Conservation (phyloP, 2,797 vertebrate genomes). For the Fundulus diaphanus region DNA sequence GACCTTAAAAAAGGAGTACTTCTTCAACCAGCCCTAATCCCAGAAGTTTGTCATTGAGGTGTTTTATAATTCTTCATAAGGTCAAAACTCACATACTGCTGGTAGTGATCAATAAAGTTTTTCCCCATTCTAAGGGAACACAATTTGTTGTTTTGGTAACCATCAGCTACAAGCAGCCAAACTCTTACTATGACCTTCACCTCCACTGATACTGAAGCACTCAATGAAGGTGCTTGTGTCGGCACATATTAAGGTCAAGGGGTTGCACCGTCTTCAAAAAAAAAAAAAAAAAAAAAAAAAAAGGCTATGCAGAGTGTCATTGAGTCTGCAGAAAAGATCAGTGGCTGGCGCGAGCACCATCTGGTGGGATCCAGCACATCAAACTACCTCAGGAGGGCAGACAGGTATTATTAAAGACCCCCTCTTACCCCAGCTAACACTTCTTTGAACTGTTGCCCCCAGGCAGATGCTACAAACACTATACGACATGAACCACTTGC, state of each 20-base stretch:
- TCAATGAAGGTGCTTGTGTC: neutral
- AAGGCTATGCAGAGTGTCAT: neutral
- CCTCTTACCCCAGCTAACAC: neutral
- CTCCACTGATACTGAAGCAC: neutral
- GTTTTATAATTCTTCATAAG: neutral
- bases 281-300: neutral
- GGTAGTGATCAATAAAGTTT: neutral
- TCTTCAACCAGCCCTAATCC: neutral
- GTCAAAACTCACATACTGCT: neutral
- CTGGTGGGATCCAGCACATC: neutral
- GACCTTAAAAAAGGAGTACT: neutral
- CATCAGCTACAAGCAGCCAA: neutral
- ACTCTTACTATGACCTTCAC: neutral
- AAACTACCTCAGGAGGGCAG: neutral
- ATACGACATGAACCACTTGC: neutral
- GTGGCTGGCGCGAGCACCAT: neutral
- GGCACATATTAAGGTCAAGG: neutral
- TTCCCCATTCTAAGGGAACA: constrained; percentile 1
- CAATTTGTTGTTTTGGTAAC: neutral
- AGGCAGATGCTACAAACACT: neutral
- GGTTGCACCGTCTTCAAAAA: neutral
- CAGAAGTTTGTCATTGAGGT: neutral
- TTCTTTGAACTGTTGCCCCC: neutral
- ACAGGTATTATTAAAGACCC: neutral
- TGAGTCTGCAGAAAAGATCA: neutral